Base-by-base conservation (phyloP, 2,888 invertebrate genomes). In the Kuschelorhynchus macadamiae region DNA sequence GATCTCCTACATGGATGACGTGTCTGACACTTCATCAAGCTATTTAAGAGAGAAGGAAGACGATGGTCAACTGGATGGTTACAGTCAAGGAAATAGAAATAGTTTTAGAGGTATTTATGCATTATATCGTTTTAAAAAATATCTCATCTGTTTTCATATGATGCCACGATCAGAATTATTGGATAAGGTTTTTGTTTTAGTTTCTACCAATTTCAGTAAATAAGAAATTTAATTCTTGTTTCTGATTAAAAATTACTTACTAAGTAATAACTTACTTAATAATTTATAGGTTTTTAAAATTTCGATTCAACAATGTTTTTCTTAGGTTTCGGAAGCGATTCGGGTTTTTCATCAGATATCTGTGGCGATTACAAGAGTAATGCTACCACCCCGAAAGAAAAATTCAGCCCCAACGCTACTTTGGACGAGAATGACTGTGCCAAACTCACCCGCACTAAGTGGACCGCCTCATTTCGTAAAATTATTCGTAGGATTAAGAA, bases 381-480 rank as follows among this genome's bases (percentile, higher is more conserved):
- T 63, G 76, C 78, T n/a, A 81, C 82, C 30, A 82, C 83, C n/a
- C 81, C 83, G 14, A 81, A 82, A 74, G 46, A 57, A 61, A 83
- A 83, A 68, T 83, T 83, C 70, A 79, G 80, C 63, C 82, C 82
- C 32, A 80, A 79, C 25, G 76, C 75, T 17, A 79, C 80, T 17
- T 70, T 84, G 66, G 82, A 84, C 71, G 84, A 84, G 71, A 77
- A 79, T 11, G 84, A 84, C 59, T 83, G 83, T 75, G 83, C 82
- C 71, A 82, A 84, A 74, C 78, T 87, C 63, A 85, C 82, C 8
- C 84, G 88, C 12, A 87, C 88, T 47, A 86, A 85, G 74, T 89
- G 89, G 89, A 88, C 88, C 14, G 86, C 88, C 0, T 88, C 88
- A 2, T 88, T 89, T 79, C 84, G 88, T 47, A 88, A 87, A 75